A percentile compares a stretch with the other conserved stretches of the same genome.
Evolutionary conservation across 2,797 vertebrate species (phyloP).

Genomic region (Chromis chromis): DNA sequence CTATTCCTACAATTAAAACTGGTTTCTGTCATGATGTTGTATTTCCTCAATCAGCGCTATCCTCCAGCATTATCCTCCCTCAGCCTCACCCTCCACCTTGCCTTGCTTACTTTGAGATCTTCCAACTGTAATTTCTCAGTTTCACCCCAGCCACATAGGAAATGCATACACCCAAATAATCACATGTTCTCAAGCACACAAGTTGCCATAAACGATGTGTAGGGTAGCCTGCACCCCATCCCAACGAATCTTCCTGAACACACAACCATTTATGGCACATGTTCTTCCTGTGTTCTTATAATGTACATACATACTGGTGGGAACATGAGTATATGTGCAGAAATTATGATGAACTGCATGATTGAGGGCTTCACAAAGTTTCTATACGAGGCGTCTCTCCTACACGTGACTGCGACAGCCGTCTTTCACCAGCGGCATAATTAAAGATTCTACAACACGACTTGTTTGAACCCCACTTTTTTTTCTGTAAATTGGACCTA

Average conservation of each 20-base stretch:
- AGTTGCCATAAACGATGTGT: conserved; percentile 76
- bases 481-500: conserved; percentile 80
- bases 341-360: conserved; percentile 39
- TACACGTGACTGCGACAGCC: conserved; percentile 68
- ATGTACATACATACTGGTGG: conserved; percentile 49
- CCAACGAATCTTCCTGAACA: conserved; percentile 51
- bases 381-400: conserved; percentile 56
- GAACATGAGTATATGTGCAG: conserved; percentile 55
- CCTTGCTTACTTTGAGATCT: conserved; percentile 75
- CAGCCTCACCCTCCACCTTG: conserved; percentile 74
- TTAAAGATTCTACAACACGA: conserved; percentile 78
- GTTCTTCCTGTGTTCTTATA: conserved; percentile 55
- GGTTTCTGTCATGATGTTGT: conserved; percentile 74
- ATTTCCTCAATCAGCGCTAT: conserved; percentile 75
- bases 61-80: conserved; percentile 74
- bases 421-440: conserved; percentile 75
- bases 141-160: conserved; percentile 80
- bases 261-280: conserved; percentile 62
- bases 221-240: conserved; percentile 65
- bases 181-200: conserved; percentile 80
- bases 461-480: conserved; percentile 69
- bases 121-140: conserved; percentile 81
- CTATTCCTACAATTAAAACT: conserved; percentile 75
- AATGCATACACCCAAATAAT: conserved; percentile 87
- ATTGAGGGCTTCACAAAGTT: conserved; percentile 48